phyloP scores from a whole-genome alignment of 2,113 vertebrate genomes.

The Spheniscus mendiculus region DNA sequence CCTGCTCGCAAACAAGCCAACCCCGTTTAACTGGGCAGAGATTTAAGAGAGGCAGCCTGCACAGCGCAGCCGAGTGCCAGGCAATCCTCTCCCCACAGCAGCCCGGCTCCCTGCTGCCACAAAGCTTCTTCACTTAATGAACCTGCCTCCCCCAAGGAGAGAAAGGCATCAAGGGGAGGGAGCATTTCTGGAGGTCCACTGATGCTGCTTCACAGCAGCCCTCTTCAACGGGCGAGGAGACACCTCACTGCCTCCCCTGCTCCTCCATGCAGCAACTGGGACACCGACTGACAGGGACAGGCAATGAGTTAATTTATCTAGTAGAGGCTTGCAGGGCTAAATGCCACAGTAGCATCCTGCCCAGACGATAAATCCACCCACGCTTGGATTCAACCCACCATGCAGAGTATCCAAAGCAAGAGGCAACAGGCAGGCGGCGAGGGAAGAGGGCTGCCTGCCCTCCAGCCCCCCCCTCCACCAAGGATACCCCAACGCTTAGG shows the following conservation, averaged over 20 bases:
- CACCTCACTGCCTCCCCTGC: not conserved
- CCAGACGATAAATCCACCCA: not conserved
- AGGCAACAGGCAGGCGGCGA: not conserved
- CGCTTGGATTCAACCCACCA: not conserved
- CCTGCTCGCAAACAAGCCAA: conserved; percentile 30
- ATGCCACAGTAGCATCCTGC: not conserved
- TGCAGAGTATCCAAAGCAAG: not conserved
- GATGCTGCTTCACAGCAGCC: not conserved
- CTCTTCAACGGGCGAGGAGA: not conserved
- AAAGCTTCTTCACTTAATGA: not conserved
- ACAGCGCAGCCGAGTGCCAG: not conserved
- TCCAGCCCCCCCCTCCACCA: not conserved
- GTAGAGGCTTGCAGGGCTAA: not conserved
- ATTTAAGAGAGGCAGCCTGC: conserved; percentile 34
- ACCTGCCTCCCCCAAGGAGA: not conserved
- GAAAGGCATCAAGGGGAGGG: not conserved
- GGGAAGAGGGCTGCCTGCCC: not conserved
- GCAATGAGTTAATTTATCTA: not conserved
- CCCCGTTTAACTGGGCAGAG: conserved; percentile 39
- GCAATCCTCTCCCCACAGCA: not conserved
- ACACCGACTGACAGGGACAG: not conserved
- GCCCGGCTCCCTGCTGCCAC: not conserved
- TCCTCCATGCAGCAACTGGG: accelerated
- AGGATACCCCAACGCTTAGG: not conserved
- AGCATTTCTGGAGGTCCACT: not conserved